phyloP scores from a whole-genome alignment of 2,888 invertebrate species.

The Troides oblongomaculatus region DNA sequence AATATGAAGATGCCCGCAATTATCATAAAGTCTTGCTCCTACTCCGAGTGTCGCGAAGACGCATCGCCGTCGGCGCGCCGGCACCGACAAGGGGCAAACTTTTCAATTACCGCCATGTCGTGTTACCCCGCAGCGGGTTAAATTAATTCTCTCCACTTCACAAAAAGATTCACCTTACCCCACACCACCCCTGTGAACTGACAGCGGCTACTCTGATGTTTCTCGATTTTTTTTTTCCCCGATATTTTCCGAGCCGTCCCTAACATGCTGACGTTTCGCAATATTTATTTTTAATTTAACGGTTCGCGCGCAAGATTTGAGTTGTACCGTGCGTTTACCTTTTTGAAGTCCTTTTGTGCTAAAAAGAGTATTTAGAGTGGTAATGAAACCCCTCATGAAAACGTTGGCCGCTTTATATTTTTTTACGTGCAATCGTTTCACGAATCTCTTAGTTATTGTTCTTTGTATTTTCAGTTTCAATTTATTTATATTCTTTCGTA shows the following conservation, averaged over 20 bases:
- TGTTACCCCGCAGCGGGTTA: constrained; percentile 81
- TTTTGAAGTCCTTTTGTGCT: constrained; percentile 65
- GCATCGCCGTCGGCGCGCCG: constrained; percentile 49
- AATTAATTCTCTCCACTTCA: constrained; percentile 80
- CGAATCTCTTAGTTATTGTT: constrained; percentile 15
- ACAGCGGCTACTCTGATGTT: constrained; percentile 59
- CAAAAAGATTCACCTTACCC: constrained; percentile 78
- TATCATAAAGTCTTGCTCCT: constrained; percentile 46
- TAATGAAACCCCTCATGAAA: constrained; percentile 47
- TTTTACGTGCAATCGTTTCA: constrained; percentile 34
- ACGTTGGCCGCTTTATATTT: constrained; percentile 35
- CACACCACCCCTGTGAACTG: constrained; percentile 59
- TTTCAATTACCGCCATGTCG: constrained; percentile 79
- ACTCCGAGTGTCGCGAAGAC: constrained; percentile 45
- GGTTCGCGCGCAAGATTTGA: constrained; percentile 70
- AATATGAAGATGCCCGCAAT: constrained; percentile 39
- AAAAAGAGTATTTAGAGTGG: constrained; percentile 54
- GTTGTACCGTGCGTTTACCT: constrained; percentile 65
- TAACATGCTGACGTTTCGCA: constrained; percentile 79
- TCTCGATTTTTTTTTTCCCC: constrained; percentile 63
- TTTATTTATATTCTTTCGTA: too few species aligned
- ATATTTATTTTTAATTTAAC: constrained; percentile 80
- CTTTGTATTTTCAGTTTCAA: neutral
- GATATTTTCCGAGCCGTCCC: constrained; percentile 59
- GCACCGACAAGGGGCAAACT: constrained; percentile 78